Evolutionary conservation across 2,113 vertebrate species (phyloP).

Genomic region (Muscicapa adusta): DNA sequence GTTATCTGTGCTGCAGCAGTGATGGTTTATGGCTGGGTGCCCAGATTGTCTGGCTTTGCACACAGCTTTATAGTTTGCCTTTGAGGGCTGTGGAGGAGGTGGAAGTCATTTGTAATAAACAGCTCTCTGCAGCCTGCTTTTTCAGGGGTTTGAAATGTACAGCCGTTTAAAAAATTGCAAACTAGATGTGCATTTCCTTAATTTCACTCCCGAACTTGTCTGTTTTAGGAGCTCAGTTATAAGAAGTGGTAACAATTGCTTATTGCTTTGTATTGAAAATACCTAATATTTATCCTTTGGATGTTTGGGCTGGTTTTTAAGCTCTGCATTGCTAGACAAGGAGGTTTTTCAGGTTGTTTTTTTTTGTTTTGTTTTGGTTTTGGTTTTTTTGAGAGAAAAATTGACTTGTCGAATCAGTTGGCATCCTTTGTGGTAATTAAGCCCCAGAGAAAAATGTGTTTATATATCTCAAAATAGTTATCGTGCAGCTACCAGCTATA

Average conservation of each 20-base stretch:
- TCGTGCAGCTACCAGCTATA: background rate
- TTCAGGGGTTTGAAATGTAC: background rate
- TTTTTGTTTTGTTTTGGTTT: background rate
- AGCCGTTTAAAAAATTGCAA: background rate
- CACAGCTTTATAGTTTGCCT: conserved; percentile 74
- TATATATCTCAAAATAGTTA: conserved; percentile 14
- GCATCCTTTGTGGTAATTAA: conserved; percentile 24
- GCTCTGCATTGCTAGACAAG: background rate
- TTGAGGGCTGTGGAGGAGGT: conserved; percentile 61
- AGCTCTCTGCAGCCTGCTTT: conserved; percentile 41
- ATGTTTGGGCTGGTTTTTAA: background rate
- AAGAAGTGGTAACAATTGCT: background rate
- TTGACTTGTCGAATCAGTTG: background rate
- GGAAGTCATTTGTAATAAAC: conserved; percentile 68
- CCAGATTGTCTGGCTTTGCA: conserved; percentile 78
- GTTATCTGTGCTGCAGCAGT: conserved; percentile 77
- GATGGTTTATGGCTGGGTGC: conserved; percentile 85
- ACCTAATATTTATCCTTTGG: background rate
- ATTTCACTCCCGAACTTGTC: background rate
- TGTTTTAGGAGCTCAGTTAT: background rate
- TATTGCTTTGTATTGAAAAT: background rate
- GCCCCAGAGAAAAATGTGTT: conserved; percentile 33
- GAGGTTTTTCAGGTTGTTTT: background rate
- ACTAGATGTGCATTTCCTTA: background rate
- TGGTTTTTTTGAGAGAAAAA: background rate